Base-by-base conservation (phyloP, 2,888 invertebrate species). In the Platypus cylindrus region DNA sequence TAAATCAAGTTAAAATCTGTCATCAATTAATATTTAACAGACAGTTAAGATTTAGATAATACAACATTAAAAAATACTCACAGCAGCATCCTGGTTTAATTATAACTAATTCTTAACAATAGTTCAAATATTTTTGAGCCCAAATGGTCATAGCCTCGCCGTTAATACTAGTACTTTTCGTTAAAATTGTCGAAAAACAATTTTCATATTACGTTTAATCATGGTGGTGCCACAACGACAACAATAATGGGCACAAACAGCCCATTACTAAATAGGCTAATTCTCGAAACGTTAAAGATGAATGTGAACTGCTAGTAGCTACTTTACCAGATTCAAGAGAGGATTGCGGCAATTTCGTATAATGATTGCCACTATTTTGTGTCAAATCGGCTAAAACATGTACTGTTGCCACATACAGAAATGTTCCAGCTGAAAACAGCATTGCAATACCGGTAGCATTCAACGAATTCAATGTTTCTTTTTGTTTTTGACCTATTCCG, bases 351-450 rank as follows among this genome's bases (percentile, higher is more conserved):
- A 61, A 31, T 41, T 53, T 53, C 2, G 55, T 45, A 38, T 59
- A 58, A 41, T 67, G 67, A 18, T 53, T 60, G 14, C 56, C 56
- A 8, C 22, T 13, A 37, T 68, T 64, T 38, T 73, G 70, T 34
- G 84, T 86, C 5, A 98, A 66, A 60, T 99, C 98, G 0, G 98
- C 97, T 30, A 99, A 60, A 0, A 99, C 95, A 60, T 99, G 98
- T 1, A 98, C 95, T 0, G 97, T 97, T 0, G 98, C 93, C 2
- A 98, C 98, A 59, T 97, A 98, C 1, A 98, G 69, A 65, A 98
- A 99, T 9, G 98, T 98, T 0, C 98, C 98, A 0, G 95, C 98
- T 26, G 95, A 95, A 63, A 98, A 98, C 20, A 98, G 64, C 94
- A 99, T 94, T 1, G 97, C 93, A 38, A 97, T 78, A 35, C 89